Evolutionary conservation across 2,113 vertebrate genomes (phyloP), one percentile per base, ranked within the genome.

Genomic region (Arenaria interpres): DNA sequence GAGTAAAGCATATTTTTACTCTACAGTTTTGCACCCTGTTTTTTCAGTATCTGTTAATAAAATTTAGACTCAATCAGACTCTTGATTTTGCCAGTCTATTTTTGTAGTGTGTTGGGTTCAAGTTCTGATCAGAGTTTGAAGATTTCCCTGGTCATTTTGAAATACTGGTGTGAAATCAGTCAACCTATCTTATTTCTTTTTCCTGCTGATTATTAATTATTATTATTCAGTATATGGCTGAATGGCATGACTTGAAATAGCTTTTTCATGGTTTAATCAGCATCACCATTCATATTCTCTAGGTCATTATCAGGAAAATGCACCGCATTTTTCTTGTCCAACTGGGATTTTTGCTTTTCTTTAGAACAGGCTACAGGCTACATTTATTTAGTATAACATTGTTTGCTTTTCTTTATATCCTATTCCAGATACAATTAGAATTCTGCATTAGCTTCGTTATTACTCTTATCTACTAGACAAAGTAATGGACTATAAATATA

Each of bases 401-500:
- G 17, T 72, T 90, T 68, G 14, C 10, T 57, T 85, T 91, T 91
- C 53, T 86, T 90, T 66, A 80, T 78, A 59, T 67, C 14, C 11
- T 86, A 30, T 63, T 92, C 23, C 46, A 91, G 53, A 88, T n/a
- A 67, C 6, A 88, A 80, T 90, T 91, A 78, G 46, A 93, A 93
- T 84, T 90, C n/a, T 80, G 33, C 18, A 67, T 90, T 86, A 51
- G 32, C 37, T 84, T 90, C 9, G 67, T 88, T 85, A 72, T 93
- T 96, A 80, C 37, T 85, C 15, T 41, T 90, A 41, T 84, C 43
- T 73, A 30, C 66, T 78, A 87, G 79, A 56, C 43, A 91, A 95
- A 87, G 25, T 87, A 80, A 83, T 78, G 60, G 78, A 74, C 69
- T 76, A 87, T 83, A 87, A 76, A 91, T 88, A 46, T 94, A 62